A percentile compares a stretch with the other conserved stretches of the same genome.
phyloP scores from a whole-genome alignment of 1,140 invertebrate genomes.

The Nomia melanderi region DNA sequence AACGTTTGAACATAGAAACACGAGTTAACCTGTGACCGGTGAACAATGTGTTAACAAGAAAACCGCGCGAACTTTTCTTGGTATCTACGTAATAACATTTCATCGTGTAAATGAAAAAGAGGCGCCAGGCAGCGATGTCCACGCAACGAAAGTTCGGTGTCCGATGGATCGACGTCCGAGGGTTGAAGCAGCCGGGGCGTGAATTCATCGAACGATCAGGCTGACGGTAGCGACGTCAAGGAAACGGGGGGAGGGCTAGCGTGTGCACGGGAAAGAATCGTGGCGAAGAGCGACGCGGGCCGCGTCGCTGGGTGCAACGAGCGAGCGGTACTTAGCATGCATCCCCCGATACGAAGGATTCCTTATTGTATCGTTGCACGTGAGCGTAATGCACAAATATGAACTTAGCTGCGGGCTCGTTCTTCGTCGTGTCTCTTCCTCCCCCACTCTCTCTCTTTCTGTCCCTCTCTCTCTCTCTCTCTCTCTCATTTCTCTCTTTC shows the following conservation, averaged over 20 bases:
- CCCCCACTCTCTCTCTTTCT: background rate
- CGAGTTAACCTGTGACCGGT: no score
- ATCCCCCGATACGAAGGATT: conserved; percentile 80
- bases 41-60: no score
- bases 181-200: conserved; percentile 20
- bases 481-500: background rate
- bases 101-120: no score
- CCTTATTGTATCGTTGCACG: conserved; percentile 82
- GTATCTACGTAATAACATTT: no score
- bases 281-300: conserved; percentile 35
- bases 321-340: conserved; percentile 77
- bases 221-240: conserved; percentile 2
- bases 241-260: conserved; percentile 6
- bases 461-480: background rate
- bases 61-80: no score
- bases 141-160: background rate
- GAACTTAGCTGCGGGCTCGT: conserved; percentile 74
- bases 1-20: no score
- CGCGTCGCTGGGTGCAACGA: conserved; percentile 55
- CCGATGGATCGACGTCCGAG: background rate
- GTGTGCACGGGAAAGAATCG: conserved; percentile 44
- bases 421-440: conserved; percentile 42
- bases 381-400: conserved; percentile 80
- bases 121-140: background rate
- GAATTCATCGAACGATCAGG: conserved; percentile 49